These are phyloP conservation scores for Protobothrops flavoviridis DNA, from an alignment of 2,113 vertebrate species.

Conservation along the genomic window DNA sequence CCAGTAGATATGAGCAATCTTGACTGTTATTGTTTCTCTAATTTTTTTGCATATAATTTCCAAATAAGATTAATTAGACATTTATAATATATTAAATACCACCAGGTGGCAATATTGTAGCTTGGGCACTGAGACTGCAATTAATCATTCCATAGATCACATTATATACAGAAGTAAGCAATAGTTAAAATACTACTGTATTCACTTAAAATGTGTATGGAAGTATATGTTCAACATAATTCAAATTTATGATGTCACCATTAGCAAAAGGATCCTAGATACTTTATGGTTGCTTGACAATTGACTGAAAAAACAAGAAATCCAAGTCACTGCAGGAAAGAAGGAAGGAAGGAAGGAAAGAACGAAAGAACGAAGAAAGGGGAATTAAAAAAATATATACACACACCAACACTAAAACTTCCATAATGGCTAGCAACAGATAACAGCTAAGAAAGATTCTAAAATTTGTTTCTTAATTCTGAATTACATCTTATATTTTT, in stretches of 20 bases:
- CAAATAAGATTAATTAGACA: background rate
- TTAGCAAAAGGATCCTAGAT: background rate
- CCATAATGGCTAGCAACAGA: slow-evolving; percentile 34
- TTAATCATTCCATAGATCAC: background rate
- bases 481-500: background rate
- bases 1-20: background rate
- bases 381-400: background rate
- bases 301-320: background rate
- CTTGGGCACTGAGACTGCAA: slow-evolving; percentile 3
- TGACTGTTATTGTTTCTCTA: background rate
- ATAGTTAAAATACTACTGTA: background rate
- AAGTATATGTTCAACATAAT: background rate
- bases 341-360: too few relatives aligned
- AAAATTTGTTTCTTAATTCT: background rate
- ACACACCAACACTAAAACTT: background rate
- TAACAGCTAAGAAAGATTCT: slow-evolving; percentile 35
- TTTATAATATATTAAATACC: slow-evolving; percentile 1
- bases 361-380: too few relatives aligned
- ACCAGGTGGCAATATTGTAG: slow-evolving; percentile 19
- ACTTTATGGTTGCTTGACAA: background rate
- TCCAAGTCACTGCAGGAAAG: background rate
- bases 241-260: background rate
- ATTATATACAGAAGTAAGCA: background rate
- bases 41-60: background rate
- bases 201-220: background rate